These are phyloP conservation scores for Lasiurus borealis DNA, from an alignment of 2,113 vertebrate species.

Conservation along the genomic window DNA sequence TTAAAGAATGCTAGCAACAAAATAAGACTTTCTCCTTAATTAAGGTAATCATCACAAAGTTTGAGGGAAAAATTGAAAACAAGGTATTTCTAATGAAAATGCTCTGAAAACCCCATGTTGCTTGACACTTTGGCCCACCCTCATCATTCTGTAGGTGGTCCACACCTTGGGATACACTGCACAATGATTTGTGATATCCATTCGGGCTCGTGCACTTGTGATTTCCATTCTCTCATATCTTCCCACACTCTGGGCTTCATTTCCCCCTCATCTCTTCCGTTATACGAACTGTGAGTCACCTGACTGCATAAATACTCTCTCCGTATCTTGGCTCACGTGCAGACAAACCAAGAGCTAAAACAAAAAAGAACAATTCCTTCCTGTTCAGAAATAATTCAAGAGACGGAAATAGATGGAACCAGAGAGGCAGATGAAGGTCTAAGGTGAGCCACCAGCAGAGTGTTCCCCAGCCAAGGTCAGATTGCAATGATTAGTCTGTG, in stretches of 20 bases:
- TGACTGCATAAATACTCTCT: neutral
- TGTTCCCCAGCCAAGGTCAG: neutral
- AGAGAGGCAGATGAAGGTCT: neutral
- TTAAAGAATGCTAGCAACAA: neutral
- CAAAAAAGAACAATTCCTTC: neutral
- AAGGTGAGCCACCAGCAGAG: too few relatives aligned
- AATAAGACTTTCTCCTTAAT: neutral
- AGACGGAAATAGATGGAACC: neutral
- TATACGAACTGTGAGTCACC: neutral
- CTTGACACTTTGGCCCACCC: neutral
- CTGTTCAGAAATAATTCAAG: neutral
- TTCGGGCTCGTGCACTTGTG: rapidly evolving
- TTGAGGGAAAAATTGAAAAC: neutral
- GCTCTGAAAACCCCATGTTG: neutral
- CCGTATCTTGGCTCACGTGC: neutral
- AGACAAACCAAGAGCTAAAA: neutral
- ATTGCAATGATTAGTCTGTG: neutral
- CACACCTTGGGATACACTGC: neutral
- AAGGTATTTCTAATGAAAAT: neutral
- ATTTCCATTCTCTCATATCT: neutral
- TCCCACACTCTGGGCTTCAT: neutral
- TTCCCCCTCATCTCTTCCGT: neutral
- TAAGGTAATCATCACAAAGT: neutral
- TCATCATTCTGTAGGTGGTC: neutral
- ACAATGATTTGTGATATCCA: too few relatives aligned